Evolutionary conservation across 1,140 invertebrate genomes (phyloP), one percentile per base, ranked within the genome.

Genomic region (Hyles euphorbiae): DNA sequence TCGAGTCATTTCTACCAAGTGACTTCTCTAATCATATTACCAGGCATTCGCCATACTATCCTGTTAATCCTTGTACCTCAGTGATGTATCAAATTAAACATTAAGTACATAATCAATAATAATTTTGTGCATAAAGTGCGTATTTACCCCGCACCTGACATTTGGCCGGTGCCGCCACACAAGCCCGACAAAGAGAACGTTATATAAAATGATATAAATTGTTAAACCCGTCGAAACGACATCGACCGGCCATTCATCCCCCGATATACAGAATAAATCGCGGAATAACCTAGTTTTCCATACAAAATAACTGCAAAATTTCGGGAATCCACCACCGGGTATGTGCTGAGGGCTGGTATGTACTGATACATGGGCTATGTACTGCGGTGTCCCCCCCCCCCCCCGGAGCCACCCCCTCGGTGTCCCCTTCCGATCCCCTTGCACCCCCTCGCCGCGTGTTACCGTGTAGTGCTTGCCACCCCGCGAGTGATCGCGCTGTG

Each of bases 231-330:
- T 56, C 54, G 48, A 52, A 33, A 36, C 36, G 12, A 49, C 43
- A 65, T 56, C 63, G 51, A 52, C 59, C 56, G 60, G 58, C 64
- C 55, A 64, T 68, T 70, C 70, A 69, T 74, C 74, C 64, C 71
- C 61, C 72, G 74, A 70, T 80, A 69, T 76, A 54, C 66, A n/a
- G 74, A 76, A 84, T 83, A 83, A 84, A 87, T 84, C 78, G 74
- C 72, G 71, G 76, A 72, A 83, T 86, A 87, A 86, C 83, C 83
- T 83, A 87, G 83, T 86, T 87, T 87, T 76, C 81, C 76, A 82
- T 83, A 81, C 81, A 87, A 86, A 87, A 87, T 87, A 85, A 83
- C 81, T 86, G 81, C 81, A 83, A 87, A 87, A 81, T 87, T 85
- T 88, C 83, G 83, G 82, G 75, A 81, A 74, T 74, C 72, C 68